phyloP scores from a whole-genome alignment of 1,140 invertebrate species.

The Trichoplusia ni region DNA sequence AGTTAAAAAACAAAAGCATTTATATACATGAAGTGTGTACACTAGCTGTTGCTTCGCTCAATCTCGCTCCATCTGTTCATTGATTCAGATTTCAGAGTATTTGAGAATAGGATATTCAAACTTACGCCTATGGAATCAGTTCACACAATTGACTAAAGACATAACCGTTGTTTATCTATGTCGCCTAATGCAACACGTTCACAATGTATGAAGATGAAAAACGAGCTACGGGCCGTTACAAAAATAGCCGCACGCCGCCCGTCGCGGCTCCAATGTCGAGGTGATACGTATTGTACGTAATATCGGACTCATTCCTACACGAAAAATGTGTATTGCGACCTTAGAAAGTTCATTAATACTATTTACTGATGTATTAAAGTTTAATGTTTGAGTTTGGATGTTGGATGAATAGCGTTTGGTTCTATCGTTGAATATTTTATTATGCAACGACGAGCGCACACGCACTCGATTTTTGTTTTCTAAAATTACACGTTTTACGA shows the following conservation, averaged over 20 bases:
- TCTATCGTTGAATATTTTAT: no score
- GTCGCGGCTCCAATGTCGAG: conserved; percentile 63
- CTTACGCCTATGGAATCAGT: no score
- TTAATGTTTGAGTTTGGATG: not conserved
- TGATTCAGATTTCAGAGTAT: no score
- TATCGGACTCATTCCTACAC: not conserved
- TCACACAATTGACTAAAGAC: not conserved
- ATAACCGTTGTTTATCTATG: conserved; percentile 26
- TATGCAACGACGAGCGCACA: no score
- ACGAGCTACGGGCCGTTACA: conserved; percentile 43
- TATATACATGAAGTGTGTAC: no score
- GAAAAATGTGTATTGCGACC: conserved; percentile 14
- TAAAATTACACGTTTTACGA: no score
- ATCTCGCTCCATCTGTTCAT: no score
- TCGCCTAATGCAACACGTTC: conserved; percentile 27
- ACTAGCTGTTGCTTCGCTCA: no score
- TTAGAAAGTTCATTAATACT: conserved; percentile 28
- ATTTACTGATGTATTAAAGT: not conserved
- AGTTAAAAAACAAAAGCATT: no score
- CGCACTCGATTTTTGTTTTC: no score
- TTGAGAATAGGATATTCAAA: no score
- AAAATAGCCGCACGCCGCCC: conserved; percentile 55
- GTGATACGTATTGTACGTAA: conserved; percentile 55
- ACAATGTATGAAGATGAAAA: conserved; percentile 53
- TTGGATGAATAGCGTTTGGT: not conserved